Conservation (phyloP, 2,888 invertebrate species). For the Ptychoptera contaminata region DNA sequence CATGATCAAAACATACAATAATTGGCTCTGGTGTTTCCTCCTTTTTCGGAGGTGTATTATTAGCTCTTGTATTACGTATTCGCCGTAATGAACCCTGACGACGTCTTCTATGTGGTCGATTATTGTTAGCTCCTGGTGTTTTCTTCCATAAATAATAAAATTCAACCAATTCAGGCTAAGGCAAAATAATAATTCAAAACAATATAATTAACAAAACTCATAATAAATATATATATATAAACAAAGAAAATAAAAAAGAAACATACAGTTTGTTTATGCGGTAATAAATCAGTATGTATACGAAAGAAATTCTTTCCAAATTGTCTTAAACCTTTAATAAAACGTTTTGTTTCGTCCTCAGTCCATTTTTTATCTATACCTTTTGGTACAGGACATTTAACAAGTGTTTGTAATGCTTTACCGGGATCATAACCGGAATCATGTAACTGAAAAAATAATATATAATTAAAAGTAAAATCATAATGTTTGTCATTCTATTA, state of each 20-base stretch:
- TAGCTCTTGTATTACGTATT: slow-evolving; percentile 63
- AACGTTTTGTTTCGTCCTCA: slow-evolving; percentile 94
- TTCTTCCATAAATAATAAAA: slow-evolving; percentile 99
- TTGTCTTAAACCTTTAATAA: slow-evolving; percentile 94
- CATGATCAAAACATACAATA: background rate
- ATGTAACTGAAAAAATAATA: slow-evolving; percentile 52
- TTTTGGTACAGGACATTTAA: slow-evolving; percentile 93
- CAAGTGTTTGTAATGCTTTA: slow-evolving; percentile 87
- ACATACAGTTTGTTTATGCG: slow-evolving; percentile 82
- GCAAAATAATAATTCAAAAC: background rate
- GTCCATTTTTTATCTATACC: slow-evolving; percentile 97
- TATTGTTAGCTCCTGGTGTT: slow-evolving; percentile 93
- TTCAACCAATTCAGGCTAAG: slow-evolving; percentile 86
- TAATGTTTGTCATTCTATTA: background rate
- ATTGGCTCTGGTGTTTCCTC: slow-evolving; percentile 49
- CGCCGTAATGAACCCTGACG: slow-evolving; percentile 74
- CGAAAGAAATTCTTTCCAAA: slow-evolving; percentile 99
- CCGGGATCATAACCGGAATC: slow-evolving; percentile 94
- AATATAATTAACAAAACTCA: slow-evolving; percentile 3
- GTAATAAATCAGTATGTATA: slow-evolving; percentile 88
- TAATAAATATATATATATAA: slow-evolving; percentile 1
- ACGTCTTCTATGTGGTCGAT: slow-evolving; percentile 82
- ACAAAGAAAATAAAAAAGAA: slow-evolving; percentile 1
- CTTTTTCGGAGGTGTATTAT: slow-evolving; percentile 56
- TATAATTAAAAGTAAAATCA: background rate